Evolutionary conservation across 2,797 vertebrate genomes (phyloP).

Genomic region (Emys orbicularis): DNA sequence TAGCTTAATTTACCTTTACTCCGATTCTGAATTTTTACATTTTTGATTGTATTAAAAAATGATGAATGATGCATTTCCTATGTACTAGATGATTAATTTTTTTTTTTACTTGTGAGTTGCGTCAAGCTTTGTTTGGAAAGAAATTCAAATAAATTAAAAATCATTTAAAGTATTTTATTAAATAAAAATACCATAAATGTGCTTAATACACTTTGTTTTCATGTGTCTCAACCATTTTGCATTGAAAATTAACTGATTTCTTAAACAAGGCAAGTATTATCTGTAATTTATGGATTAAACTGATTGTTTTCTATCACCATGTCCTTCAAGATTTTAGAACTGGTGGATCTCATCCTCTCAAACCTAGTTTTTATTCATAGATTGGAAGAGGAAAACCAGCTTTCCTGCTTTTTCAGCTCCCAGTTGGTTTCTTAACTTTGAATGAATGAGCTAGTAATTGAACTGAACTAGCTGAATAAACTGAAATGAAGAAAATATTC

Average conservation of each 20-base stretch:
- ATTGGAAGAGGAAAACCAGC: not conserved
- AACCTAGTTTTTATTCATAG: not conserved
- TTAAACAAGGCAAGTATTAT: not conserved
- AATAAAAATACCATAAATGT: not conserved
- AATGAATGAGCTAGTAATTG: not conserved
- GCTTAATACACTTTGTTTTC: not conserved
- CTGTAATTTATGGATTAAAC: not conserved
- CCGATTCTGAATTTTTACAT: not conserved
- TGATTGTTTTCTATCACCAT: not conserved
- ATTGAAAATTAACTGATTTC: not conserved
- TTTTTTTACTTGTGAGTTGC: not conserved
- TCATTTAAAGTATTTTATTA: not conserved
- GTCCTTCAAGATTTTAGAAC: not conserved
- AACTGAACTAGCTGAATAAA: not conserved
- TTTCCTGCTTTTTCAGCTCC: not conserved
- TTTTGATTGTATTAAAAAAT: not conserved
- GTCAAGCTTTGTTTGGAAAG: not conserved
- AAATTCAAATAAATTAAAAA: not conserved
- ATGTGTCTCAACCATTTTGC: not conserved
- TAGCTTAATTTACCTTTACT: not conserved
- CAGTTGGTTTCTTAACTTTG: not conserved
- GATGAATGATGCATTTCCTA: not conserved
- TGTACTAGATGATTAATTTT: not conserved
- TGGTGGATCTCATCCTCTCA: not conserved
- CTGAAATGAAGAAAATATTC: not conserved